Percentiles rank a stretch among this genome's conserved stretches.
phyloP scores from a whole-genome alignment of 2,113 vertebrate genomes.

The Anser brachyrhynchus region DNA sequence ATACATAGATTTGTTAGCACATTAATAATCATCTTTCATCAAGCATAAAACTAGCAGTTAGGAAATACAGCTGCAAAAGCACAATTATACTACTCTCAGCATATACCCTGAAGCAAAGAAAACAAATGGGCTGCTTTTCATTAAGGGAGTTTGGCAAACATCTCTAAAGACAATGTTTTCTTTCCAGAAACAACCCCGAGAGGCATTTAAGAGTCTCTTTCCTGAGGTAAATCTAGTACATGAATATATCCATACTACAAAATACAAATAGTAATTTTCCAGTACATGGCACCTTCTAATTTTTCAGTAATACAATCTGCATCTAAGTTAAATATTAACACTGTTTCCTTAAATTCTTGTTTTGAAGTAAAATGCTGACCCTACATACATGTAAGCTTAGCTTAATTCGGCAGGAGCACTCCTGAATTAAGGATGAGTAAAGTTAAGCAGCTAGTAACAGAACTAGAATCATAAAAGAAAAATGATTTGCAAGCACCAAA shows the following conservation, averaged over 20 bases:
- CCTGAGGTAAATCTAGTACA: slow-evolving; percentile 51
- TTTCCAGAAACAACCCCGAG: slow-evolving; percentile 59
- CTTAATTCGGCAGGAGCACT: background rate
- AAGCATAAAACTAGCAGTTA: slow-evolving; percentile 70
- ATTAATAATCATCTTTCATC: slow-evolving; percentile 76
- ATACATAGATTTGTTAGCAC: slow-evolving; percentile 52
- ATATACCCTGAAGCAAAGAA: slow-evolving; percentile 72
- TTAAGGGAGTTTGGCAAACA: slow-evolving; percentile 64
- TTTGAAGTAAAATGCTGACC: background rate
- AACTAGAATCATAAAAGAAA: background rate
- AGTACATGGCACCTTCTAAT: background rate
- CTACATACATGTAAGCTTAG: background rate
- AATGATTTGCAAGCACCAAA: background rate
- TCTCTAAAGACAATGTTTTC: slow-evolving; percentile 74
- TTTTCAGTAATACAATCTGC: background rate
- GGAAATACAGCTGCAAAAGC: slow-evolving; percentile 75
- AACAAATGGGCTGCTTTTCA: slow-evolving; percentile 76
- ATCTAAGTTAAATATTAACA: background rate
- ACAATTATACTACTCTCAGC: slow-evolving; percentile 69
- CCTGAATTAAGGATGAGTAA: background rate
- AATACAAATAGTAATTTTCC: slow-evolving; percentile 26
- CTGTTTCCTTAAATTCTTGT: background rate
- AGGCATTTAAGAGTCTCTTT: slow-evolving; percentile 54
- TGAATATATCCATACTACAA: slow-evolving; percentile 52
- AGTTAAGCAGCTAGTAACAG: background rate